Evolutionary conservation across 2,888 invertebrate species (phyloP).

Genomic region (Mesorhabditis spiculigera): DNA sequence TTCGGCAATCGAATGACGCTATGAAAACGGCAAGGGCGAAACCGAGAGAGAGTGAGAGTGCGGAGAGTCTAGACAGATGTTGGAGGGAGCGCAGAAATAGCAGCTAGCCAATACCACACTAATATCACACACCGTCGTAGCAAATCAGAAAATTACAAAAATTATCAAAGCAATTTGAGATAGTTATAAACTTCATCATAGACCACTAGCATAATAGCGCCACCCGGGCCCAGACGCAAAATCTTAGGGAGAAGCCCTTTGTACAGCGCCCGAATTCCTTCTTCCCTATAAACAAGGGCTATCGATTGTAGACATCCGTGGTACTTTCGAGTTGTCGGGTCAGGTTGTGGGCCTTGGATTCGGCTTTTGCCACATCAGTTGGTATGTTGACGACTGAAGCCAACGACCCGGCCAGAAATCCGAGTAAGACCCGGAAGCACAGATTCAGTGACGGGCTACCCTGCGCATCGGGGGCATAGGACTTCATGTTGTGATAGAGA

Average conservation of each 20-base stretch:
- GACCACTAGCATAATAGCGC: conserved; percentile 88
- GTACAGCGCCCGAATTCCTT: conserved; percentile 82
- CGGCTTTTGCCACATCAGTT: conserved; percentile 90
- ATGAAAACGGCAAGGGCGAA: no score
- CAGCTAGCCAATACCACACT: no score
- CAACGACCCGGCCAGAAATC: conserved; percentile 80
- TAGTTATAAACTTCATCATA: conserved; percentile 78
- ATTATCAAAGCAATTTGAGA: no score
- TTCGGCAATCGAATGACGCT: no score
- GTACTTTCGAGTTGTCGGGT: conserved; percentile 69
- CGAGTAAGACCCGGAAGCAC: conserved; percentile 69
- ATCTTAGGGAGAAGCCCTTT: conserved; percentile 88
- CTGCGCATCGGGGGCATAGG: conserved; percentile 60
- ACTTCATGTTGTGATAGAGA: conserved; percentile 86
- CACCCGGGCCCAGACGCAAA: conserved; percentile 80
- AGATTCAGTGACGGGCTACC: conserved; percentile 58
- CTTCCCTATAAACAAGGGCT: conserved; percentile 74
- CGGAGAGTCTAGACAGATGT: no score
- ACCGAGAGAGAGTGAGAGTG: no score
- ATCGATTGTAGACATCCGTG: conserved; percentile 74
- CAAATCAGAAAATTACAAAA: no score
- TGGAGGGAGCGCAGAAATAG: no score
- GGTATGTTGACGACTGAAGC: conserved; percentile 87
- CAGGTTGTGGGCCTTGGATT: conserved; percentile 72
- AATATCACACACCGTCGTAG: no score